These are phyloP conservation scores for Notothenia rossii DNA, from an alignment of 2,113 vertebrate species.

Conservation along the genomic window DNA sequence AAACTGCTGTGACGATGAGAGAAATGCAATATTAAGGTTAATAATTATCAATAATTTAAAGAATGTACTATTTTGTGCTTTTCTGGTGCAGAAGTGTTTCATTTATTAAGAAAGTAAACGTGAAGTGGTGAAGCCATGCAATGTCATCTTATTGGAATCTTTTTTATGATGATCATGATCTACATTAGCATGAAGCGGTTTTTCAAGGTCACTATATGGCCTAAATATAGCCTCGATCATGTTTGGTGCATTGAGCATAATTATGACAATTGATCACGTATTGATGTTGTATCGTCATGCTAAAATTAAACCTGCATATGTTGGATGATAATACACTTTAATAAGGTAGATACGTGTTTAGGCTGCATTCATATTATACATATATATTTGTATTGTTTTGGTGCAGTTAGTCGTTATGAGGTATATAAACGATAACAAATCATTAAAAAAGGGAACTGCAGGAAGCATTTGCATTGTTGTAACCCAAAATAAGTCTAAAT, in stretches of 20 bases:
- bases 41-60: background rate
- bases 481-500: background rate
- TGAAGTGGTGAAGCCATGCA: background rate
- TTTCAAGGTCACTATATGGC: conserved; percentile 5
- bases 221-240: background rate
- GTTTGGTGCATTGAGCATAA: background rate
- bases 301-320: background rate
- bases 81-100: background rate
- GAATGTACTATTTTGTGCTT: background rate
- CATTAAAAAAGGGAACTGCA: background rate
- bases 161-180: background rate
- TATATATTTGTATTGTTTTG: background rate
- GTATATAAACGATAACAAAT: background rate
- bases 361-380: background rate
- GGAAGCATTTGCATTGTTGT: background rate
- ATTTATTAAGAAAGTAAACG: background rate
- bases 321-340: background rate
- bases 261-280: background rate
- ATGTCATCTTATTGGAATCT: background rate
- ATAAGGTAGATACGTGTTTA: background rate
- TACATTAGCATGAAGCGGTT: background rate
- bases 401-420: background rate
- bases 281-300: background rate
- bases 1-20: background rate
- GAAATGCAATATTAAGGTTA: background rate